These are phyloP conservation scores for Progne subis DNA, from an alignment of 2,113 vertebrate species.

Conservation along the genomic window DNA sequence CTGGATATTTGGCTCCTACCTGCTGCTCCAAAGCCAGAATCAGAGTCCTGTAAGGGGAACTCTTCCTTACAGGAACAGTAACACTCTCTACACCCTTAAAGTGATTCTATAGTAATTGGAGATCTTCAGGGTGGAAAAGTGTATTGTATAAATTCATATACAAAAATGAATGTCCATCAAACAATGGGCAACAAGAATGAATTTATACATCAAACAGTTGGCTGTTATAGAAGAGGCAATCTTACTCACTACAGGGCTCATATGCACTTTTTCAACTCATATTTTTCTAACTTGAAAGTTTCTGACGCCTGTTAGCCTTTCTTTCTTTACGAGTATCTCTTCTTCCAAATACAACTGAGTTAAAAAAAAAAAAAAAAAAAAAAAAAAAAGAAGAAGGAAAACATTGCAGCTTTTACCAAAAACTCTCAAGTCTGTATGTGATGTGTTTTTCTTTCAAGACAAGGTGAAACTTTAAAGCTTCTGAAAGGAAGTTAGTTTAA, in stretches of 20 bases:
- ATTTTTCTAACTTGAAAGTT: background rate
- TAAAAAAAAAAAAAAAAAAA: background rate
- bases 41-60: background rate
- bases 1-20: conserved; percentile 24
- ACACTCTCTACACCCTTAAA: background rate
- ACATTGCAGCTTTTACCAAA: background rate
- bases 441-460: background rate
- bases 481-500: conserved; percentile 55
- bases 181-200: background rate
- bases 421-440: background rate
- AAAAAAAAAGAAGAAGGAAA: background rate
- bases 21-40: background rate
- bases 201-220: background rate
- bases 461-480: conserved; percentile 24
- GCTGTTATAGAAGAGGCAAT: background rate
- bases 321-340: background rate
- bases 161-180: background rate
- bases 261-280: background rate
- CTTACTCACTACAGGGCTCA: background rate
- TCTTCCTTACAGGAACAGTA: background rate
- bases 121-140: background rate
- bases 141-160: background rate
- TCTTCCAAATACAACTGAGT: background rate
- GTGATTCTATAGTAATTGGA: background rate
- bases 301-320: background rate